phyloP scores from a whole-genome alignment of 2,797 vertebrate species.

The Chaetophractus vellerosus region DNA sequence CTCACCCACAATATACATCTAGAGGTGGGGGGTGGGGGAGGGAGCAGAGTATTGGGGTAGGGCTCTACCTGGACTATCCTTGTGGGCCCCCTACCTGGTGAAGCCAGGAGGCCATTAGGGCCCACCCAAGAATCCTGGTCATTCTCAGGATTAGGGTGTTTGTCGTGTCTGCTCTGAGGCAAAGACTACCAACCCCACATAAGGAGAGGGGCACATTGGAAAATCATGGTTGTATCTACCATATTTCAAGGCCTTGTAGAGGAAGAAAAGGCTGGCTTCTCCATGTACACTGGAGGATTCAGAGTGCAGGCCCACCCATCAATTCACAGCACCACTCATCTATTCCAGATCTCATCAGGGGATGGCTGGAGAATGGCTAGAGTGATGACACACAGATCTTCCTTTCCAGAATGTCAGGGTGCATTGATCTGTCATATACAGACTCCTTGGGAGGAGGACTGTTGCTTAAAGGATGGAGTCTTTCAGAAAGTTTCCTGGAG shows the following conservation, averaged over 20 bases:
- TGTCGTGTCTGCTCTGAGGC: background rate
- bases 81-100: background rate
- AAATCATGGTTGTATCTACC: background rate
- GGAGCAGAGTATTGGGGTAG: background rate
- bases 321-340: background rate
- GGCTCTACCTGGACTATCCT: background rate
- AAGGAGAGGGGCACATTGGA: background rate
- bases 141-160: background rate
- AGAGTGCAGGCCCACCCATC: background rate
- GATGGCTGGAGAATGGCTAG: background rate
- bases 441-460: background rate
- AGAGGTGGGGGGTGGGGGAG: background rate
- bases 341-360: background rate
- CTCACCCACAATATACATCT: rapidly evolving
- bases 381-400: background rate
- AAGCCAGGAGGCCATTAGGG: background rate
- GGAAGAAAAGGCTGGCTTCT: background rate
- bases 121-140: background rate
- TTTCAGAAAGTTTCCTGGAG: background rate
- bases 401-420: background rate
- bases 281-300: background rate
- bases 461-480: background rate
- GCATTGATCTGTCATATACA: background rate
- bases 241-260: background rate
- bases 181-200: background rate